These are phyloP conservation scores for Oscheius sp. DNA, from an alignment of 2,888 invertebrate species.

Conservation along the genomic window DNA sequence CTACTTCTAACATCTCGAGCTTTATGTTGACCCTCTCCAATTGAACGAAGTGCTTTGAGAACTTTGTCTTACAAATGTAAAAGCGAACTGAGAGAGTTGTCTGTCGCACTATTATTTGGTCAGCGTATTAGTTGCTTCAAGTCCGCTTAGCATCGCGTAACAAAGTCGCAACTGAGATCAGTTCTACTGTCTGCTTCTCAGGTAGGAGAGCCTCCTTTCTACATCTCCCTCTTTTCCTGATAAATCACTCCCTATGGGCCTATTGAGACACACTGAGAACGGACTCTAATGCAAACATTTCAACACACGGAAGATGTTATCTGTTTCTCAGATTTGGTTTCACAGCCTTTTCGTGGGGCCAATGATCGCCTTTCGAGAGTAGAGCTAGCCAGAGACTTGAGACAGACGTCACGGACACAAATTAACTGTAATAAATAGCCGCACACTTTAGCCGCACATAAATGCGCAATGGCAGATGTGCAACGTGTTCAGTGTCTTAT, in stretches of 20 bases:
- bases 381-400: neutral
- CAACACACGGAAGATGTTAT: constrained; percentile 6
- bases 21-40: no score
- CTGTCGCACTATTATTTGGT: constrained; percentile 19
- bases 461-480: constrained; percentile 27
- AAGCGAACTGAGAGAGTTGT: neutral
- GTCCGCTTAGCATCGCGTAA: constrained; percentile 25
- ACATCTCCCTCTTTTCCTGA: neutral
- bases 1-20: no score
- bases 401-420: constrained; percentile 11
- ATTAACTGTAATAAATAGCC: constrained; percentile 22
- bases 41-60: no score
- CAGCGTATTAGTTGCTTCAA: constrained; percentile 24
- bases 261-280: constrained; percentile 11
- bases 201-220: constrained; percentile 1
- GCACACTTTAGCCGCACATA: constrained; percentile 24
- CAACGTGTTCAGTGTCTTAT: constrained; percentile 23
- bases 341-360: neutral
- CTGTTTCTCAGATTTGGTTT: constrained; percentile 20
- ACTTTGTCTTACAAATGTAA: neutral
- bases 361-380: neutral
- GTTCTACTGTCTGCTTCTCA: constrained; percentile 23
- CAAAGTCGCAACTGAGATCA: constrained; percentile 19
- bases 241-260: neutral
- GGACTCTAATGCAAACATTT: constrained; percentile 10